These are phyloP conservation scores for Lasioglossum figueresi DNA, from an alignment of 2,888 invertebrate genomes.

Conservation along the genomic window DNA sequence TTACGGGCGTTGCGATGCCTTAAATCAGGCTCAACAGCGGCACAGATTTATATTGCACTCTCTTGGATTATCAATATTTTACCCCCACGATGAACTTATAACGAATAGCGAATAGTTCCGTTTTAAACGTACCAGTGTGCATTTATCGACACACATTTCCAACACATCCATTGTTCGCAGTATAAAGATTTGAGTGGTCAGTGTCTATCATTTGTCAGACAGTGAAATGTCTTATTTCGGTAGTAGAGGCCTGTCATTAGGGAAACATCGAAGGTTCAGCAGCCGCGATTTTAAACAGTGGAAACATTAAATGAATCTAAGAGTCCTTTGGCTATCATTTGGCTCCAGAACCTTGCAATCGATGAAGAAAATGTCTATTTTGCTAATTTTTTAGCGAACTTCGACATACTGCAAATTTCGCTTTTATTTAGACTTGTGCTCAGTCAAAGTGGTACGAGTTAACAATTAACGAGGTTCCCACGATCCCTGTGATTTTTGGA, in stretches of 20 bases:
- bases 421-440: not conserved
- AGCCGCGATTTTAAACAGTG: too few species aligned
- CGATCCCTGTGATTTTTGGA: not conserved
- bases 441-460: not conserved
- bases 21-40: not conserved
- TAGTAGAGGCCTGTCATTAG: not conserved
- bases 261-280: not conserved
- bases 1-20: not conserved
- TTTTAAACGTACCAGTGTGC: too few species aligned
- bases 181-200: not conserved
- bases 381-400: not conserved
- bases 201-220: not conserved
- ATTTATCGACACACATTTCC: too few species aligned
- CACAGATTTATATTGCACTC: not conserved
- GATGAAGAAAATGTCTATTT: too few species aligned
- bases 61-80: too few species aligned
- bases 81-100: too few species aligned
- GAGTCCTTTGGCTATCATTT: too few species aligned
- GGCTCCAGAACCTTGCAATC: too few species aligned
- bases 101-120: too few species aligned
- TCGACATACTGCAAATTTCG: not conserved
- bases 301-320: too few species aligned
- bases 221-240: too few species aligned
- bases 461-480: not conserved
- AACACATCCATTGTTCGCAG: not conserved